phyloP scores from a whole-genome alignment of 2,113 vertebrate genomes.

The Lagopus muta region DNA sequence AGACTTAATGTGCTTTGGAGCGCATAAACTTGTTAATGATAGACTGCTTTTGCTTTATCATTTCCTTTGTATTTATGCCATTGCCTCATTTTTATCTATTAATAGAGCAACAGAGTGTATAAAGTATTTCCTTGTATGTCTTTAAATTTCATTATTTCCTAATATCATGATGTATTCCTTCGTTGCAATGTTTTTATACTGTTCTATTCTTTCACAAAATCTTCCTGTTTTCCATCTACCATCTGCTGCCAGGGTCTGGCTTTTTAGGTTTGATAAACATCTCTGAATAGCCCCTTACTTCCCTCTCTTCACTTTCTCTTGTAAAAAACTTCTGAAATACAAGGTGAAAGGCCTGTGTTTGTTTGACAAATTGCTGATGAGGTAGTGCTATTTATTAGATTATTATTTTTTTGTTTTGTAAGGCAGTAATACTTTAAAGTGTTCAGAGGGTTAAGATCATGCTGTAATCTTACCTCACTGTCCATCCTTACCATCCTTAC shows the following conservation, averaged over 20 bases:
- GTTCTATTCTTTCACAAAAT: neutral
- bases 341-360: neutral
- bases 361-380: neutral
- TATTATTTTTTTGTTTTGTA: neutral
- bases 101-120: conserved; percentile 12
- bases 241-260: neutral
- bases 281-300: neutral
- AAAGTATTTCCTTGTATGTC: neutral
- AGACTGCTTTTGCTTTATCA: neutral
- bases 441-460: neutral
- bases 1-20: conserved; percentile 5
- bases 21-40: conserved; percentile 40
- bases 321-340: neutral
- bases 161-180: neutral
- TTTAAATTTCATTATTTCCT: conserved; percentile 7
- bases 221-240: neutral
- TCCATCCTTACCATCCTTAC: neutral
- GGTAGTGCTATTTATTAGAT: neutral
- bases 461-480: neutral
- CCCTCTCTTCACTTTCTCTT: neutral
- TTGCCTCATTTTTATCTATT: conserved; percentile 55
- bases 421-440: neutral
- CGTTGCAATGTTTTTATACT: neutral
- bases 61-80: conserved; percentile 26
- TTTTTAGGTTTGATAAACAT: conserved; percentile 21